Percentiles rank a stretch among this genome's conserved stretches.
Evolutionary conservation across 2,797 vertebrate genomes (phyloP).

Genomic region (Trachurus trachurus): DNA sequence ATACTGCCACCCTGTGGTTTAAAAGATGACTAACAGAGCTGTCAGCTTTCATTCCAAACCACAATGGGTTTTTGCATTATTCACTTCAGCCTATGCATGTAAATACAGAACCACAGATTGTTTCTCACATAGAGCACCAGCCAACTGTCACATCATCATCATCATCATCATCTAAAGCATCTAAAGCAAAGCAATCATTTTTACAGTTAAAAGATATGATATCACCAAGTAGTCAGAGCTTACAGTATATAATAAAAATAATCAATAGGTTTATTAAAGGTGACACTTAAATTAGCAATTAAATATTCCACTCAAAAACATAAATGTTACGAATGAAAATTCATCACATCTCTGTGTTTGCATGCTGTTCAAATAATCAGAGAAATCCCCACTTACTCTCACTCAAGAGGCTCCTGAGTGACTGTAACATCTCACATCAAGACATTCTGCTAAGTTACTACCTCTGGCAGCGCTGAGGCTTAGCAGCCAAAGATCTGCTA

Average conservation of each 20-base stretch:
- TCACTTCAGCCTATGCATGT: conserved; percentile 4
- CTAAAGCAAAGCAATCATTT: background rate
- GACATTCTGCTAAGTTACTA: conserved; percentile 31
- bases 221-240: background rate
- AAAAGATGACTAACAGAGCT: background rate
- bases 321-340: background rate
- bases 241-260: background rate
- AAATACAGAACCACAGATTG: background rate
- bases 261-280: background rate
- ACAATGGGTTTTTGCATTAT: background rate
- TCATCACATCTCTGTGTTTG: conserved; percentile 14
- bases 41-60: background rate
- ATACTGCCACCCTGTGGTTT: conserved; percentile 81
- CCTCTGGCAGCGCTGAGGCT: conserved; percentile 2
- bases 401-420: conserved; percentile 23
- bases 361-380: background rate
- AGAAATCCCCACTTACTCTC: background rate
- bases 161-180: background rate
- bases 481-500: conserved; percentile 20
- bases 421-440: conserved; percentile 20
- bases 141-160: background rate
- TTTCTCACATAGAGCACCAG: background rate
- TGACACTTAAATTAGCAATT: background rate
- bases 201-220: background rate
- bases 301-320: conserved; percentile 2